phyloP scores from a whole-genome alignment of 2,797 vertebrate species.

The Adelosebastes latens region DNA sequence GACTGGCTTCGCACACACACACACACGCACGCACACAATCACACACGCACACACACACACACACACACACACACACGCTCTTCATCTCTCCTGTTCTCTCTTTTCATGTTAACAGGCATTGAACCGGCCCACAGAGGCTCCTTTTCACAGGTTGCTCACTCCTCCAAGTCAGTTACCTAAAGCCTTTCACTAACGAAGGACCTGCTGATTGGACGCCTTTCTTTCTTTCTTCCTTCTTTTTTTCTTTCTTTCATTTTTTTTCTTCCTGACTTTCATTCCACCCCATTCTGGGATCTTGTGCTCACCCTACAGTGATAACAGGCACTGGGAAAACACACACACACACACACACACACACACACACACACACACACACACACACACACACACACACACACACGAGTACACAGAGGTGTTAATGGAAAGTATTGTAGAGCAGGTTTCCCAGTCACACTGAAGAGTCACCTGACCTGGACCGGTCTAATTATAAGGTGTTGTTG shows the following conservation, averaged over 20 bases:
- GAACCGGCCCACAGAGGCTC: conserved; percentile 37
- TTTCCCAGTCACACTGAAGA: conserved; percentile 48
- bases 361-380: background rate
- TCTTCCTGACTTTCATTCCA: conserved; percentile 23
- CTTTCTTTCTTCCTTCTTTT: conserved; percentile 14
- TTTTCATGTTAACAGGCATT: conserved; percentile 55
- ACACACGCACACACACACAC: background rate
- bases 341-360: background rate
- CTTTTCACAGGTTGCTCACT: conserved; percentile 49
- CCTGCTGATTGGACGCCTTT: conserved; percentile 28
- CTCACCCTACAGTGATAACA: conserved; percentile 5
- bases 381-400: background rate
- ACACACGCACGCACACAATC: no score
- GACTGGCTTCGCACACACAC: background rate
- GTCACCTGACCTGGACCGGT: conserved; percentile 55
- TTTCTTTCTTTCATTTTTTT: background rate
- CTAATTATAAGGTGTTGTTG: conserved; percentile 79
- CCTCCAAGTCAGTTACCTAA: conserved; percentile 35
- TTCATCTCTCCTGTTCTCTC: background rate
- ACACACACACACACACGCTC: no score
- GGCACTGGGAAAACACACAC: conserved; percentile 9
- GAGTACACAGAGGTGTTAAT: conserved; percentile 68
- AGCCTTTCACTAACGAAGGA: conserved; percentile 31
- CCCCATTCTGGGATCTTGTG: background rate
- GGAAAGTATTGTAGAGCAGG: conserved; percentile 48